Evolutionary conservation across 1,140 invertebrate species (phyloP), one percentile per base, ranked within the genome.

Genomic region (Drosophila kohkoa): DNA sequence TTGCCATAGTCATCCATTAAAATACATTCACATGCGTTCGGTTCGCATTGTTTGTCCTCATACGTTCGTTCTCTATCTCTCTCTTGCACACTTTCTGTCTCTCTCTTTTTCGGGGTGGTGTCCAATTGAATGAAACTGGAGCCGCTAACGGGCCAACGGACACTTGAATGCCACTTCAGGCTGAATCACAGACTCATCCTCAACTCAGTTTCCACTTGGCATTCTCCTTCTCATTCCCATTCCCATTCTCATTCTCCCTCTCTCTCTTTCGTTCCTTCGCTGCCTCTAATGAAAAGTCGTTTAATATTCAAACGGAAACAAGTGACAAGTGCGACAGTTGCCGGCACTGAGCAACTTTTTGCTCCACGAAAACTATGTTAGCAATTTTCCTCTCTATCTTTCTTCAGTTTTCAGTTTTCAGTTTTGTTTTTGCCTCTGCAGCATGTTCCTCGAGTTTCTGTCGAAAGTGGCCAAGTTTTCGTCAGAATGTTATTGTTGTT

Each of bases 1-100:
- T 57, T 57, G 35, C 54, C 15, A 57, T 16, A 57, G 54, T 41
- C 54, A 57, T 52, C 49, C 62, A 28, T 51, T 30, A 64, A 87
- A 87, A 65, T 85, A 75, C 82, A 78, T 87, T 81, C 66, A 81
- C 25, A 81, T 69, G 78, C 78, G 52, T 64, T 64, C 52, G 67
- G 67, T 51, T 54, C 25, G 55, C 60, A 79, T 87, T 88, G 76
- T 88, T 82, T 73, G 79, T 41, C 60, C 41, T 30, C 48, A 13
- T 6, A 41, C 48, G 48, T n/a, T n/a, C 4, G 3, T 7, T n/a
- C 11, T 20, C 25, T 38, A 41, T 8, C 30, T 60, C 10, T 49
- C 32, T 45, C 25, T 15, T 7, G 8, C 28, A 7, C 32, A 8
- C 0, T 25, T 25, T 32, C 32, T 51, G 15, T 25, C 28, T 51